These are phyloP conservation scores for Penaeus indicus DNA, from an alignment of 1,140 invertebrate species.

Conservation along the genomic window DNA sequence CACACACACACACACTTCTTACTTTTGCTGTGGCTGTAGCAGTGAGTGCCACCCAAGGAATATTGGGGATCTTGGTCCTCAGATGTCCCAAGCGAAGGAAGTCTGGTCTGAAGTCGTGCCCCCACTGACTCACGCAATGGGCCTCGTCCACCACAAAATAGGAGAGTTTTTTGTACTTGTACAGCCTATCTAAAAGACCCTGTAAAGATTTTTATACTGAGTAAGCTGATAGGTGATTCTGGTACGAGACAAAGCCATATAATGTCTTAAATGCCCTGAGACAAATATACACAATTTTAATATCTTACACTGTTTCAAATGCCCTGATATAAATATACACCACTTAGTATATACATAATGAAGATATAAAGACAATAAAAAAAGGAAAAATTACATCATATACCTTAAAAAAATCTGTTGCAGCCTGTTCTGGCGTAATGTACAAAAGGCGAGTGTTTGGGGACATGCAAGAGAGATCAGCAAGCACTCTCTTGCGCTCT, in stretches of 20 bases:
- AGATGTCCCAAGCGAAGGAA: constrained; percentile 89
- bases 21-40: constrained; percentile 83
- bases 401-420: constrained; percentile 81
- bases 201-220: constrained; percentile 58
- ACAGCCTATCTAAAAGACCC: constrained; percentile 71
- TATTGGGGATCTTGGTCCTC: constrained; percentile 77
- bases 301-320: neutral
- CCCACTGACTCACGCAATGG: constrained; percentile 98
- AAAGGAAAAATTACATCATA: neutral
- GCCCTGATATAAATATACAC: no score
- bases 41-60: constrained; percentile 92
- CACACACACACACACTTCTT: neutral
- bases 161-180: constrained; percentile 73
- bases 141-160: constrained; percentile 92
- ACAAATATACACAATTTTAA: neutral
- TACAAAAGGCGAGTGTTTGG: constrained; percentile 87
- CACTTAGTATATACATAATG: neutral
- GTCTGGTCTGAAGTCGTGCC: constrained; percentile 93
- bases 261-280: neutral
- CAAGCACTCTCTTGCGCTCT: constrained; percentile 81
- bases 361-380: neutral
- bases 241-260: neutral
- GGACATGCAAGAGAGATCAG: constrained; percentile 79
- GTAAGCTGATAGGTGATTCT: constrained; percentile 17
- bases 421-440: constrained; percentile 92